A percentile compares a stretch with the other conserved stretches of the same genome.
phyloP scores from a whole-genome alignment of 2,888 invertebrate genomes.

The Flexamia atlantica region DNA sequence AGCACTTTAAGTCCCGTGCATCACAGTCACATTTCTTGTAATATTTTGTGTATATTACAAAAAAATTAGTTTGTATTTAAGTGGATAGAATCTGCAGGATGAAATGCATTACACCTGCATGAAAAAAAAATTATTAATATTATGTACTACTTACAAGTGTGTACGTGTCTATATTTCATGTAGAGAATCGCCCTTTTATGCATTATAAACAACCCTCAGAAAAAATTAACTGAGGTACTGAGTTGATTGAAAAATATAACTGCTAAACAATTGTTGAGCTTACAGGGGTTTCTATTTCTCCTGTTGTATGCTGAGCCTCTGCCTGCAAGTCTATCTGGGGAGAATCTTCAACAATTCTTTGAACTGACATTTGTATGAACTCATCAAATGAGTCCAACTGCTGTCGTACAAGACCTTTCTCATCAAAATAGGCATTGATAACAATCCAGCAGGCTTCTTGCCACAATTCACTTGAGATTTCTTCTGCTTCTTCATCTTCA shows the following conservation, averaged over 20 bases:
- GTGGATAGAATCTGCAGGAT: too few species aligned
- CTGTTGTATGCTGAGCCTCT: conserved; percentile 97
- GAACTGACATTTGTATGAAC: conserved; percentile 99
- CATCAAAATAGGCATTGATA: conserved; percentile 99
- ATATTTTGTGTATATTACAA: too few species aligned
- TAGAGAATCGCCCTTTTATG: too few species aligned
- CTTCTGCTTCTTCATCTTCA: conserved; percentile 94
- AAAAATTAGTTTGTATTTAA: too few species aligned
- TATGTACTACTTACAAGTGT: too few species aligned
- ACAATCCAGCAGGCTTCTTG: conserved; percentile 99
- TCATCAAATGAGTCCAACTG: conserved; percentile 99
- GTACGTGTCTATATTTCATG: too few species aligned
- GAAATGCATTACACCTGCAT: too few species aligned
- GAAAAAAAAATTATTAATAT: too few species aligned
- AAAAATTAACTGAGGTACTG: too few species aligned
- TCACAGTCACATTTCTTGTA: too few species aligned
- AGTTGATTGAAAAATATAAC: not conserved
- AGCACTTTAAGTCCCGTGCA: too few species aligned
- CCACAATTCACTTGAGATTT: conserved; percentile 99
- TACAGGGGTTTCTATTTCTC: conserved; percentile 92
- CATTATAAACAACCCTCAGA: too few species aligned
- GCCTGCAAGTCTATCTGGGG: conserved; percentile 98
- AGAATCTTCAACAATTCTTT: conserved; percentile 99
- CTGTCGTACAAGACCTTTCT: conserved; percentile 99
- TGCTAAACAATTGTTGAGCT: conserved; percentile 67